Evolutionary conservation across 2,113 vertebrate species (phyloP).

Genomic region (Podarcis muralis): DNA sequence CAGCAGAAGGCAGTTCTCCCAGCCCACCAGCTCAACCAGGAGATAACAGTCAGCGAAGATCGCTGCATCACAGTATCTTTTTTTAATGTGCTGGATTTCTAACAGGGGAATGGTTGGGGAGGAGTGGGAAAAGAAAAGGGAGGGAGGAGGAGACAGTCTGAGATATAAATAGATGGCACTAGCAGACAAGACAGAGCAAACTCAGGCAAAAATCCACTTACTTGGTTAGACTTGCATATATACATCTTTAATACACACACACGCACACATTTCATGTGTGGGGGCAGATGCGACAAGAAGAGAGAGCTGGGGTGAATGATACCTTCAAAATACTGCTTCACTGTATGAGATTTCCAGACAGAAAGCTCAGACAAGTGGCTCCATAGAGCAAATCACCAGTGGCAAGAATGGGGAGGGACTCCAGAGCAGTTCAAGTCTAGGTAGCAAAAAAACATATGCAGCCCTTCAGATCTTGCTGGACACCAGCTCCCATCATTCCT

Average conservation of each 20-base stretch:
- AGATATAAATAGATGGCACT: constrained; percentile 10
- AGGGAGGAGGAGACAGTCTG: constrained; percentile 2
- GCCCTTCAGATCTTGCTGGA: too few species aligned
- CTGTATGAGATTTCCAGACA: not conserved
- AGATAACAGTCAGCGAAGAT: not conserved
- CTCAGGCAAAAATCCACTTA: not conserved
- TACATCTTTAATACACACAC: constrained; percentile 20
- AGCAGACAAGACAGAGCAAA: constrained; percentile 8
- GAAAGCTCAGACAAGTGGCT: not conserved
- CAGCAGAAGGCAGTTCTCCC: not conserved
- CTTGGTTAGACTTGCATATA: constrained; percentile 15
- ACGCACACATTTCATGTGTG: not conserved
- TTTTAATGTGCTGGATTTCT: not conserved
- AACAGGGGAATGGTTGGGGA: not conserved
- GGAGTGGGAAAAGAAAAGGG: not conserved
- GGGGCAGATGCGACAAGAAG: constrained; percentile 5
- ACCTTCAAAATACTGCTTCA: not conserved
- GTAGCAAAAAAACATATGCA: not conserved
- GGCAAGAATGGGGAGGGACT: not conserved
- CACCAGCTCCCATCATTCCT: too few species aligned
- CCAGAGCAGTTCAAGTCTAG: not conserved
- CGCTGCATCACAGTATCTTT: constrained; percentile 1
- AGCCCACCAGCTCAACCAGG: not conserved
- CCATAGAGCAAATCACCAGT: not conserved
- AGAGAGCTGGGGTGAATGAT: constrained; percentile 7